Conservation (phyloP, 1,140 invertebrate species). For the Polypedilum pembai region DNA sequence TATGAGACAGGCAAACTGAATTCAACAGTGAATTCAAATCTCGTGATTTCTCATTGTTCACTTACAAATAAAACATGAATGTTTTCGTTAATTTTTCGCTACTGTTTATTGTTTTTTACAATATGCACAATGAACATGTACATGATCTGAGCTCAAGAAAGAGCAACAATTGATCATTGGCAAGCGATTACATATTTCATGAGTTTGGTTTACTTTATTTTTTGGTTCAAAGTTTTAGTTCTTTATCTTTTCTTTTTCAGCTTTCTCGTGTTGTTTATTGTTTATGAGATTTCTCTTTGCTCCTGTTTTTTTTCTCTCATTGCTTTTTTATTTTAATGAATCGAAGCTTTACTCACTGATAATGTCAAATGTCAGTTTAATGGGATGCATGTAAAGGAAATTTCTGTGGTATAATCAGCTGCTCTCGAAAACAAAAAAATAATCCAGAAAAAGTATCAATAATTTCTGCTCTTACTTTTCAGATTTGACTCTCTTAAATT, state of each 20-base stretch:
- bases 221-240: background rate
- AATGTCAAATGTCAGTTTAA: slow-evolving; percentile 10
- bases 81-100: background rate
- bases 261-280: background rate
- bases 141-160: background rate
- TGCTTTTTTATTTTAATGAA: background rate
- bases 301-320: background rate
- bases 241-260: background rate
- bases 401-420: too few relatives aligned
- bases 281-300: background rate
- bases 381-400: too few relatives aligned
- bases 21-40: background rate
- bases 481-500: too few relatives aligned
- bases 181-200: slow-evolving; percentile 3
- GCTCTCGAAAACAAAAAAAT: too few relatives aligned
- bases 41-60: slow-evolving; percentile 12
- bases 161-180: slow-evolving; percentile 21
- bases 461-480: too few relatives aligned
- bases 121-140: background rate
- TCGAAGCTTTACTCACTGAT: background rate
- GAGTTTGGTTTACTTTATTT: background rate
- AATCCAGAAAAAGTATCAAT: too few relatives aligned
- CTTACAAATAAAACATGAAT: background rate
- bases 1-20: background rate
- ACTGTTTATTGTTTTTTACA: background rate